Conservation (phyloP, 2,113 vertebrate genomes). For the Mobula hypostoma region DNA sequence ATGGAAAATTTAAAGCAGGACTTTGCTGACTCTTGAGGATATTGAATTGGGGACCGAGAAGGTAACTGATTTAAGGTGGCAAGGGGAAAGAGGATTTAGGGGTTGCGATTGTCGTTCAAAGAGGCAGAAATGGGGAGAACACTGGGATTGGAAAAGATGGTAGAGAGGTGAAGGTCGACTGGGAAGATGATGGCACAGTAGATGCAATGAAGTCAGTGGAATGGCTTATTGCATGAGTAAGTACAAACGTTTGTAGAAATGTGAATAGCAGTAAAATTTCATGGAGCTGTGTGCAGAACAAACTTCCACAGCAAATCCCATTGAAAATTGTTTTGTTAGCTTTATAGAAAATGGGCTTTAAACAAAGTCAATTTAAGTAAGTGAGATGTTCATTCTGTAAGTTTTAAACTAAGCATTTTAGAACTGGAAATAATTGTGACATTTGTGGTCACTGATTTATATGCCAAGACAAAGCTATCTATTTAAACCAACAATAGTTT, state of each 20-base stretch:
- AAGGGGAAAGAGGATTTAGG: too few relatives aligned
- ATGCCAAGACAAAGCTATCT: not conserved
- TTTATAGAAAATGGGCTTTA: not conserved
- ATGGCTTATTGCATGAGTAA: not conserved
- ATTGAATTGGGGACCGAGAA: not conserved
- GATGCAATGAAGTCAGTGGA: not conserved
- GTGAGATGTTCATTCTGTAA: not conserved
- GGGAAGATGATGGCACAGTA: not conserved
- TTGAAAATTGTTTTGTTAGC: not conserved
- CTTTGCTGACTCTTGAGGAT: not conserved
- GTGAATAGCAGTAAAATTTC: not conserved
- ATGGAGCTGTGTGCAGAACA: not conserved
- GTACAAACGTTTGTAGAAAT: too few relatives aligned
- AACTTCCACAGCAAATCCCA: not conserved
- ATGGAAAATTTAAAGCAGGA: not conserved
- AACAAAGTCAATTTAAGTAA: not conserved
- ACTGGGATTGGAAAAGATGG: not conserved
- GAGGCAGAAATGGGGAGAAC: not conserved
- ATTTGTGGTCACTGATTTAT: not conserved
- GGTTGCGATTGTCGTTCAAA: not conserved
- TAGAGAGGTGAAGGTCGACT: not conserved
- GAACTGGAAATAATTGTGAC: not conserved
- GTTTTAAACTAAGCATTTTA: not conserved
- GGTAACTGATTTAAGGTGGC: not conserved
- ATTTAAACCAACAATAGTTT: not conserved